These are phyloP conservation scores for Cryptoleucopteryx plumbea DNA, from an alignment of 2,113 vertebrate species.

Conservation along the genomic window DNA sequence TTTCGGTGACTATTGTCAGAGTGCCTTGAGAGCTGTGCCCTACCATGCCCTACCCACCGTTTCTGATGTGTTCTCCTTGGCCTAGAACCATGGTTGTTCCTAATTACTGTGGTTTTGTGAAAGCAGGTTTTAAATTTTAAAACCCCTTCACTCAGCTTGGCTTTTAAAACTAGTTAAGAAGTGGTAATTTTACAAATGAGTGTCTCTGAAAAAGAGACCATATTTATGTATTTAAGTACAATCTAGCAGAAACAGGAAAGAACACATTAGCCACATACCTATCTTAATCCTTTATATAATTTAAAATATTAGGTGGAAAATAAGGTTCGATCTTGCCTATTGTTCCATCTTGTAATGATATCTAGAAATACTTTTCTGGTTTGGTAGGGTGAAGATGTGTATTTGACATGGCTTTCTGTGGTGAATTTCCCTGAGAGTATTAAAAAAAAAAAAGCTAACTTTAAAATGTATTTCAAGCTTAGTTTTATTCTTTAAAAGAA, in stretches of 20 bases:
- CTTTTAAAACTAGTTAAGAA: background rate
- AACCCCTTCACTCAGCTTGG: background rate
- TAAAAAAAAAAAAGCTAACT: background rate
- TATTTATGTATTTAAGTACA: background rate
- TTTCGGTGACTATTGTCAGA: background rate
- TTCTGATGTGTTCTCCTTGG: background rate
- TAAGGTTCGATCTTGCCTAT: background rate
- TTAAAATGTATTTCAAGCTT: background rate
- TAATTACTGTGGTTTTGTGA: background rate
- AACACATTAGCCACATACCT: background rate
- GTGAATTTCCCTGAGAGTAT: background rate
- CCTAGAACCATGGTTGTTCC: background rate
- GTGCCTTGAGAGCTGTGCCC: background rate
- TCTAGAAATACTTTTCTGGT: background rate
- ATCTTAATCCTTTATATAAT: background rate
- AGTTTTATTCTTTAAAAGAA: slow-evolving; percentile 4
- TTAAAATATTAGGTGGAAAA: background rate
- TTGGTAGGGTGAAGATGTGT: background rate
- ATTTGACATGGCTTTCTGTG: background rate
- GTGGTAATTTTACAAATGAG: background rate
- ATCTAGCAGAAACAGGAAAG: background rate
- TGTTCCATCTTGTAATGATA: background rate
- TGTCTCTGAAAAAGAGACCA: background rate
- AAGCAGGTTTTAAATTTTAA: background rate
- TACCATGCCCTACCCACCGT: background rate